Evolutionary conservation across 2,113 vertebrate genomes (phyloP).

Genomic region (Terrapene triunguis): DNA sequence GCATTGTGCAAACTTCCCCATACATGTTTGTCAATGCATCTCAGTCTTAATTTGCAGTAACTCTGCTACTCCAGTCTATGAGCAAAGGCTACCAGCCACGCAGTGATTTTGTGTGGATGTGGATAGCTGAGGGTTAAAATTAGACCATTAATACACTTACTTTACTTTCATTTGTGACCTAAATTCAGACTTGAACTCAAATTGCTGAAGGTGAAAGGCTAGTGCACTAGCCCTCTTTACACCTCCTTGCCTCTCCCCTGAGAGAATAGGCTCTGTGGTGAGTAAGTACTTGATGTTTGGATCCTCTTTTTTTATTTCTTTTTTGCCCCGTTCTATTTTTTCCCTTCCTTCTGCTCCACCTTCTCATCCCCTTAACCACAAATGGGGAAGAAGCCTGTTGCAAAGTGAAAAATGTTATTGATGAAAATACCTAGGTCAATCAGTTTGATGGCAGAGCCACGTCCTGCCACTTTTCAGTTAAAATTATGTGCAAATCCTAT

Average conservation of each 20-base stretch:
- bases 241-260: not conserved
- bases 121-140: not conserved
- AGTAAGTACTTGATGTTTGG: not conserved
- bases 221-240: not conserved
- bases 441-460: not conserved
- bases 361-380: not conserved
- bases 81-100: not conserved
- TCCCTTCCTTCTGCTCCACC: not conserved
- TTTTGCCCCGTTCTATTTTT: not conserved
- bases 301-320: not conserved
- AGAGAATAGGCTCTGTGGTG: not conserved
- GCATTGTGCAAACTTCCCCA: not conserved
- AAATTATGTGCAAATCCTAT: not conserved
- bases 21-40: not conserved
- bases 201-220: not conserved
- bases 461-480: not conserved
- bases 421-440: not conserved
- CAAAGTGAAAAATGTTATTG: not conserved
- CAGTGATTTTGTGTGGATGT: not conserved
- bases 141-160: not conserved
- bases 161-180: slow-evolving; percentile 3
- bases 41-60: slow-evolving; percentile 8
- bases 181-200: slow-evolving; percentile 2
- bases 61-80: not conserved
- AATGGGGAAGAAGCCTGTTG: not conserved